phyloP scores from a whole-genome alignment of 1,140 invertebrate species.

The Neuroterus valhalla region DNA sequence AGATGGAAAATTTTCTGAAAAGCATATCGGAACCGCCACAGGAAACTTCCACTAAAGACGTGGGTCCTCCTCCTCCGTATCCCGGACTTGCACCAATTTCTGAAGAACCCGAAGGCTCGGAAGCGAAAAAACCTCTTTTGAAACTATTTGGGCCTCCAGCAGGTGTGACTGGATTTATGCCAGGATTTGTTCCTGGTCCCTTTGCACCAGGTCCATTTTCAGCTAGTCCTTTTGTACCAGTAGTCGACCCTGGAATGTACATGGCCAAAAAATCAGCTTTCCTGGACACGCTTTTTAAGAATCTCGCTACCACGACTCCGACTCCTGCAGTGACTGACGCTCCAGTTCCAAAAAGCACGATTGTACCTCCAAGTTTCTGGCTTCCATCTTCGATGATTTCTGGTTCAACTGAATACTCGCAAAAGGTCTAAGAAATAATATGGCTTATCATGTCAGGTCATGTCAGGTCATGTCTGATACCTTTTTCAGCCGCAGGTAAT shows the following conservation, averaged over 20 bases:
- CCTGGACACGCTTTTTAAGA: conserved; percentile 67
- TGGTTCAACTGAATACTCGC: conserved; percentile 61
- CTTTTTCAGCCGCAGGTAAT: too few relatives aligned
- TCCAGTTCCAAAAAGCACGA: conserved; percentile 61
- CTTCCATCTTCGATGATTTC: conserved; percentile 61
- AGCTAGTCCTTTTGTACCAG: conserved; percentile 46
- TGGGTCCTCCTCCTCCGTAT: conserved; percentile 56
- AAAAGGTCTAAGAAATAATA: not conserved
- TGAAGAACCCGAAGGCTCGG: conserved; percentile 51
- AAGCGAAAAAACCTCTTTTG: not conserved
- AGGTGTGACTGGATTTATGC: not conserved
- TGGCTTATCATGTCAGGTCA: too few relatives aligned
- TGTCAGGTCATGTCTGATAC: too few relatives aligned
- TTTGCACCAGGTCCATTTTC: too few relatives aligned
- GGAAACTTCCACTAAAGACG: conserved; percentile 29
- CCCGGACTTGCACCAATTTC: conserved; percentile 58
- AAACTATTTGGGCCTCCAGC: conserved; percentile 22
- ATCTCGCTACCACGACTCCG: conserved; percentile 57
- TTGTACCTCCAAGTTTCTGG: conserved; percentile 70
- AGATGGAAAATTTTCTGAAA: not conserved
- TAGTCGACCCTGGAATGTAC: conserved; percentile 63
- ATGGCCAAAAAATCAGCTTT: conserved; percentile 66
- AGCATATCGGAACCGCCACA: not conserved
- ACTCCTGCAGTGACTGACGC: conserved; percentile 48
- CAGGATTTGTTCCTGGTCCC: conserved; percentile 20